Evolutionary conservation across 2,113 vertebrate genomes (phyloP), one percentile per base, ranked within the genome.

Genomic region (Myotis brandtii): DNA sequence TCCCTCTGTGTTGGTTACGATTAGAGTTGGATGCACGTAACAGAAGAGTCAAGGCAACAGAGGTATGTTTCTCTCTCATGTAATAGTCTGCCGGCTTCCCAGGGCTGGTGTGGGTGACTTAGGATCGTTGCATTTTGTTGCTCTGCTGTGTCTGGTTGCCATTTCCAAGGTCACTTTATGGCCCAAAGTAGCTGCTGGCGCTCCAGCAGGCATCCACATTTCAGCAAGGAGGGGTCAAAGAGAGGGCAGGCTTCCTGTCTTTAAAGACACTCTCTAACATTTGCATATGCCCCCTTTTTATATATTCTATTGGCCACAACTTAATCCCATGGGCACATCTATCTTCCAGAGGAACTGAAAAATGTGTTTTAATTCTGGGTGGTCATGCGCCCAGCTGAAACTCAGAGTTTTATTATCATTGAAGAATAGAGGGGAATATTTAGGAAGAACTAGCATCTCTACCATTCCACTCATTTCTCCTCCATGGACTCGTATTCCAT

Each of bases 321-420:
- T 83, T 37, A 34, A 66, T 92, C 89, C 70, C 12, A 14, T 25
- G 46, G 27, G 30, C 21, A 76, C 25, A 87, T 21, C 9, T 93
- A 62, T 73, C 13, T 83, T 95, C 81, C 59, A 18, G 27, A 93
- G 50, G 80, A 92, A 84, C 27, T 46, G 16, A 56, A 23, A 59
- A n/a, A 76, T 56, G 18, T 76, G 21, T 69, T 94, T 96, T 91
- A 76, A 54, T 77, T 89, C 54, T 75, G 76, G 48, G 25, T 52
- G 30, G 34, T n/a, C 30, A 77, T 30, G 66, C 56, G 6, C 12
- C 32, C 52, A 85, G 46, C 16, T 89, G 66, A 84, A 93, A 82
- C n/a, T 52, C 40, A 73, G n/a, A 14, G 20, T 52, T 86, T 30
- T 76, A 4, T 54, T 48, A 30, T 59, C 34, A 40, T 1, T 34